These are phyloP conservation scores for Acrobasis consociella DNA, from an alignment of 2,888 invertebrate genomes.

Conservation along the genomic window DNA sequence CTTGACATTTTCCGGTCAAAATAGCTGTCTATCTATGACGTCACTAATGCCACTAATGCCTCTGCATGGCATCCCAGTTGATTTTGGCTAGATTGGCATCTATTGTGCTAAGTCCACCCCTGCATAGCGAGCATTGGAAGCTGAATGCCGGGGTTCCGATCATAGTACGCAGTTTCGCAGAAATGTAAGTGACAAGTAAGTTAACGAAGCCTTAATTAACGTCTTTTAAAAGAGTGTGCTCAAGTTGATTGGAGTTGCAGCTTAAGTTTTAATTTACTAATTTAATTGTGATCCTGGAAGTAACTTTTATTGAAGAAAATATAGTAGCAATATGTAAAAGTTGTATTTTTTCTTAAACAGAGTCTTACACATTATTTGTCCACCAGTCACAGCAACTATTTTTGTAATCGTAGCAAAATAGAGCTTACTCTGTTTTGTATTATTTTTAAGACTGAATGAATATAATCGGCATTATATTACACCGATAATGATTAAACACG, in stretches of 20 bases:
- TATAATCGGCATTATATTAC: no score
- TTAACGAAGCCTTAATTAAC: not conserved
- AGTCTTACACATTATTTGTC: no score
- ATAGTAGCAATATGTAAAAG: no score
- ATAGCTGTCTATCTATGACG: slow-evolving; percentile 10
- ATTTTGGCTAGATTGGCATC: slow-evolving; percentile 55
- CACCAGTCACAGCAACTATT: no score
- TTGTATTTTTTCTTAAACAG: no score
- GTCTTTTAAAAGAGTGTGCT: not conserved
- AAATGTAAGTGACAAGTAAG: not conserved
- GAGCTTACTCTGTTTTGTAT: no score
- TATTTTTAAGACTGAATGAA: no score
- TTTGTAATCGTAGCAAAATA: no score
- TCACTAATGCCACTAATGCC: slow-evolving; percentile 16
- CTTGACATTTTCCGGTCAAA: slow-evolving; percentile 2
- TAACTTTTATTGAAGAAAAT: no score
- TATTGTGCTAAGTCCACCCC: slow-evolving; percentile 63
- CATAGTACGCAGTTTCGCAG: slow-evolving; percentile 35
- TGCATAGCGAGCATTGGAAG: slow-evolving; percentile 13
- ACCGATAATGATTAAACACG: no score
- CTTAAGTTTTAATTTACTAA: no score
- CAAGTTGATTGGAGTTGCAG: not conserved
- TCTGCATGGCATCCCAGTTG: slow-evolving; percentile 61
- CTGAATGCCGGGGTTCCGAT: slow-evolving; percentile 68
- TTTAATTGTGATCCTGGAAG: no score